Conservation (phyloP, 1,140 invertebrate species). For the Adoxophyes honmai region DNA sequence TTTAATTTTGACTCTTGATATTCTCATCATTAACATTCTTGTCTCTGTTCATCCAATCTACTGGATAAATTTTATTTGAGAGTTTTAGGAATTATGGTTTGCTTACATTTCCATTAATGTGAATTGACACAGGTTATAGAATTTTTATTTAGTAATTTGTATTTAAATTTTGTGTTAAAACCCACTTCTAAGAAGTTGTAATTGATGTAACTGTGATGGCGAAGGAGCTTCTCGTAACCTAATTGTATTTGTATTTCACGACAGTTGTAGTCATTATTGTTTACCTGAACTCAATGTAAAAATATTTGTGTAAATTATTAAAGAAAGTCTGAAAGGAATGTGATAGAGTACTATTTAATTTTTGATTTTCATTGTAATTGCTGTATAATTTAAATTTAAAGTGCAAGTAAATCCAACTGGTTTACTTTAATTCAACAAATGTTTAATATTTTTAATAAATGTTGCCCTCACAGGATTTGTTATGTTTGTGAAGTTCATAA, state of each 20-base stretch:
- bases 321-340: constrained; percentile 56
- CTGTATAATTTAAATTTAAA: background rate
- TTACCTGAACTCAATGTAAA: constrained; percentile 37
- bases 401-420: background rate
- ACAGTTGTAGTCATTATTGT: constrained; percentile 18
- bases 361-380: constrained; percentile 3
- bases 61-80: too few species aligned
- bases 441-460: background rate
- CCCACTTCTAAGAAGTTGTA: too few species aligned
- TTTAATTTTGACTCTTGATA: too few species aligned
- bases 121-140: too few species aligned
- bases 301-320: constrained; percentile 30
- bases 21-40: too few species aligned
- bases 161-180: too few species aligned
- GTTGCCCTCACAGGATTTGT: background rate
- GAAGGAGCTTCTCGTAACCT: constrained; percentile 33
- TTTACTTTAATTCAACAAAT: background rate
- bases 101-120: too few species aligned
- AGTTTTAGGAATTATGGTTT: too few species aligned
- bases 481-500: background rate
- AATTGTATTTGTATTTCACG: constrained; percentile 12
- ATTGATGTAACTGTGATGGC: constrained; percentile 19
- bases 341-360: constrained; percentile 36
- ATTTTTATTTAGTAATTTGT: background rate
- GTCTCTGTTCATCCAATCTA: too few species aligned